Conservation (phyloP, 2,797 vertebrate species). For the Zonotrichia albicollis region DNA sequence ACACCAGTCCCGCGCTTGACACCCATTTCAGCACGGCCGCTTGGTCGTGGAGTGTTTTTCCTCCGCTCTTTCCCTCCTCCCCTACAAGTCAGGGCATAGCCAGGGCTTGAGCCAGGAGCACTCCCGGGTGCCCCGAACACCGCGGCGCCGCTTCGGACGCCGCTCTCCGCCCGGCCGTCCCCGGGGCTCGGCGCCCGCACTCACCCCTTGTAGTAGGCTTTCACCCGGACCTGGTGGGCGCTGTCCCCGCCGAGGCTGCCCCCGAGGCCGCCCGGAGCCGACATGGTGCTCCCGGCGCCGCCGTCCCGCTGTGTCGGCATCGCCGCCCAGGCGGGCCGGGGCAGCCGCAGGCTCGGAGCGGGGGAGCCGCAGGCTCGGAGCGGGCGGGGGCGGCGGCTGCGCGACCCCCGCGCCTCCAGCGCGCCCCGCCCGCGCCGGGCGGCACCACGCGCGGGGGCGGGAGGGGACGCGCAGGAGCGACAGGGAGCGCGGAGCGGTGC, state of each 20-base stretch:
- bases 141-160: no score
- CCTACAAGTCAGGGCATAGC: no score
- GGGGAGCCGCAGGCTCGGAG: background rate
- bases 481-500: fast-evolving
- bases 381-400: background rate
- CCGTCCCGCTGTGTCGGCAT: constrained; percentile 98
- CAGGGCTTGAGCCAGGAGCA: background rate
- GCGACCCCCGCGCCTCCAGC: background rate
- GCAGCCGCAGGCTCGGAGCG: background rate
- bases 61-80: no score
- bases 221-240: constrained; percentile 96
- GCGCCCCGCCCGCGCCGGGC: background rate
- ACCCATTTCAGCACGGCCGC: background rate
- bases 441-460: background rate
- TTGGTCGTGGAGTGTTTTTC: fast-evolving
- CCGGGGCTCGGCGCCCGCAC: constrained; percentile 21
- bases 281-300: constrained; percentile 77
- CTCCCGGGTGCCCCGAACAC: background rate
- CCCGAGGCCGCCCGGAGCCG: constrained; percentile 59
- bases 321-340: constrained; percentile 9
- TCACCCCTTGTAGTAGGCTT: constrained; percentile 98
- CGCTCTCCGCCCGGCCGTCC: background rate
- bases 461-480: background rate
- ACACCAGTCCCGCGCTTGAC: background rate
- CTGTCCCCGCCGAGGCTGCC: constrained; percentile 83